Conservation (phyloP, 2,888 invertebrate genomes). For the Margaritifera margaritifera region DNA sequence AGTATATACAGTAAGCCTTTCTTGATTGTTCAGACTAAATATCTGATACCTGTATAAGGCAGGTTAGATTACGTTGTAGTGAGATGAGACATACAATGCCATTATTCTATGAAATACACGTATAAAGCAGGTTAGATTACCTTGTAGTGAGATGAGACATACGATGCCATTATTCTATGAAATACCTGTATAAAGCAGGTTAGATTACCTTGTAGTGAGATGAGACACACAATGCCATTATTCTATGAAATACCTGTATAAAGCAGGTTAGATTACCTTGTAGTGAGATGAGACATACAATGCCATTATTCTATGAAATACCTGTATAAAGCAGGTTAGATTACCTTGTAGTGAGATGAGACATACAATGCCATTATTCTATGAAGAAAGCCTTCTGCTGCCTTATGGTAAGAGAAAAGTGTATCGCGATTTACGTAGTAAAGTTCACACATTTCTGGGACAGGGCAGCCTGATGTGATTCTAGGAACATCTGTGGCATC, state of each 20-base stretch:
- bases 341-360: conserved; percentile 95
- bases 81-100: neutral
- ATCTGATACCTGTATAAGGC: neutral
- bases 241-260: neutral
- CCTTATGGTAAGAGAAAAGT: conserved; percentile 95
- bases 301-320: neutral
- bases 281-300: neutral
- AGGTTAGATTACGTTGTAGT: neutral
- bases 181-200: neutral
- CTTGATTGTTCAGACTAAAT: no score
- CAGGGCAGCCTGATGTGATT: conserved; percentile 87
- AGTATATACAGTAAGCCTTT: no score
- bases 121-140: neutral
- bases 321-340: neutral
- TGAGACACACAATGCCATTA: neutral
- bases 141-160: neutral
- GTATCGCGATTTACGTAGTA: conserved; percentile 84
- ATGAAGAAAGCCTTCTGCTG: conserved; percentile 87
- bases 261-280: neutral
- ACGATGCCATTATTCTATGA: neutral
- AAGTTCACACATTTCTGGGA: conserved; percentile 90
- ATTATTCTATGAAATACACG: neutral
- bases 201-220: neutral
- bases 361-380: conserved; percentile 94
- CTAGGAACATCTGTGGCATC: conserved; percentile 83